Evolutionary conservation across 2,888 invertebrate species (phyloP).

Genomic region (Acleris sparsana): DNA sequence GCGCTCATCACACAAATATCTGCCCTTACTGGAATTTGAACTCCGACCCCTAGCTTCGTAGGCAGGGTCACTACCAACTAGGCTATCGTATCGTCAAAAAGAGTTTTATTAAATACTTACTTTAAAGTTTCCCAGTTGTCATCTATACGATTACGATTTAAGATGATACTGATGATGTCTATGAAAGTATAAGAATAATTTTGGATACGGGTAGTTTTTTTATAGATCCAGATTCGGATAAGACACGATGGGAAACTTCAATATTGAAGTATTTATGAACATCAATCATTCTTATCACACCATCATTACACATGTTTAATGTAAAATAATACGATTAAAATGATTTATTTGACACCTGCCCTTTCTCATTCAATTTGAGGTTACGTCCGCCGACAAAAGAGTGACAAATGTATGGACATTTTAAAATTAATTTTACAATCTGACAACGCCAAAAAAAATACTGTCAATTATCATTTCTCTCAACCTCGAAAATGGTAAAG

Average conservation of each 20-base stretch:
- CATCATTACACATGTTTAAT: not conserved
- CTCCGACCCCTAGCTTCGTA: too few relatives aligned
- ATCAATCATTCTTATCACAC: not conserved
- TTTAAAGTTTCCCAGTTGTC: too few relatives aligned
- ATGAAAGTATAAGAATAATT: too few relatives aligned
- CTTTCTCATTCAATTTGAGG: conserved; percentile 21
- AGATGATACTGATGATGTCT: too few relatives aligned
- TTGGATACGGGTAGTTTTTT: too few relatives aligned
- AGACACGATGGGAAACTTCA: too few relatives aligned
- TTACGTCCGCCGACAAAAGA: not conserved
- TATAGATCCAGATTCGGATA: too few relatives aligned
- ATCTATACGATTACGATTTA: too few relatives aligned
- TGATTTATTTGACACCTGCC: conserved; percentile 13
- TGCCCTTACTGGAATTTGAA: too few relatives aligned
- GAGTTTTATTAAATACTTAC: too few relatives aligned
- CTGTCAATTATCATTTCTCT: conserved; percentile 15
- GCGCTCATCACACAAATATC: too few relatives aligned
- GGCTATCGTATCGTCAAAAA: too few relatives aligned
- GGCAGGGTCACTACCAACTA: not conserved
- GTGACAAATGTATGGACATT: conserved; percentile 11
- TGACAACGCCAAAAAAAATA: conserved; percentile 22
- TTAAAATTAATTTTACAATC: conserved; percentile 11
- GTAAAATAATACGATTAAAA: conserved; percentile 1
- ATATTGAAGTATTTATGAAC: not conserved
- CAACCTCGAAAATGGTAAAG: conserved; percentile 4